A percentile compares a stretch with the other conserved stretches of the same genome.
Evolutionary conservation across 2,113 vertebrate species (phyloP).

Genomic region (Cephalopholis sonnerati): DNA sequence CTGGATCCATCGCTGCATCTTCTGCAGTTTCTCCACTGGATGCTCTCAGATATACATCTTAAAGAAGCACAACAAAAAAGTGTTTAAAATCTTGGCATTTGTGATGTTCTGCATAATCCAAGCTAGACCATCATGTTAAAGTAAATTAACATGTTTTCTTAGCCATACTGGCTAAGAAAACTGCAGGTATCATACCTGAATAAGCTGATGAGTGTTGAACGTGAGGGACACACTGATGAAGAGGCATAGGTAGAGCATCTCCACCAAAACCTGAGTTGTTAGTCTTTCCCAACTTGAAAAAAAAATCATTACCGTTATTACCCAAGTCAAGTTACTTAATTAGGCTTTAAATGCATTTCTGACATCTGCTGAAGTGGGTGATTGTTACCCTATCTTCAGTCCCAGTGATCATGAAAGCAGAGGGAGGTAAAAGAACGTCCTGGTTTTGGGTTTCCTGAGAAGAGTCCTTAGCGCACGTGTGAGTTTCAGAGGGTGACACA

Average conservation of each 20-base stretch:
- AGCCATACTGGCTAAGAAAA: not conserved
- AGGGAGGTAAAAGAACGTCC: slow-evolving; percentile 81
- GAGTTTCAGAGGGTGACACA: slow-evolving; percentile 4
- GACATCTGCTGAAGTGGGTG: not conserved
- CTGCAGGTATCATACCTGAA: slow-evolving; percentile 39
- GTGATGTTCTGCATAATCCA: not conserved
- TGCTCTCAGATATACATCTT: slow-evolving; percentile 38
- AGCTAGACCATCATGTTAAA: not conserved
- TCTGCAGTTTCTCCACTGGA: slow-evolving; percentile 25
- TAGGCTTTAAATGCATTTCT: not conserved
- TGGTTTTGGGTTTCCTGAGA: slow-evolving; percentile 28
- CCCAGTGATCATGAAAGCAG: slow-evolving; percentile 77
- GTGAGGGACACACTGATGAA: not conserved
- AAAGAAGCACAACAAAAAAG: slow-evolving; percentile 20
- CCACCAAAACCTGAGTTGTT: slow-evolving; percentile 10
- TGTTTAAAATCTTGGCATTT: not conserved
- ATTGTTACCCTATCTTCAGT: slow-evolving; percentile 61
- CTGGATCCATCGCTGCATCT: slow-evolving; percentile 23
- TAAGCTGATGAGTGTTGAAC: not conserved
- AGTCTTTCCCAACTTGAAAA: slow-evolving; percentile 30
- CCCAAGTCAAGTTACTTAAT: not conserved
- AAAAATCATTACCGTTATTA: not conserved
- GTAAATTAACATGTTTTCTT: too few relatives aligned
- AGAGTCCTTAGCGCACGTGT: not conserved
- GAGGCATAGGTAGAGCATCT: slow-evolving; percentile 4